Percentiles rank a stretch among this genome's conserved stretches.
These are phyloP conservation scores for Strigamia transsilvanica DNA, from an alignment of 2,888 invertebrate species.

Conservation along the genomic window DNA sequence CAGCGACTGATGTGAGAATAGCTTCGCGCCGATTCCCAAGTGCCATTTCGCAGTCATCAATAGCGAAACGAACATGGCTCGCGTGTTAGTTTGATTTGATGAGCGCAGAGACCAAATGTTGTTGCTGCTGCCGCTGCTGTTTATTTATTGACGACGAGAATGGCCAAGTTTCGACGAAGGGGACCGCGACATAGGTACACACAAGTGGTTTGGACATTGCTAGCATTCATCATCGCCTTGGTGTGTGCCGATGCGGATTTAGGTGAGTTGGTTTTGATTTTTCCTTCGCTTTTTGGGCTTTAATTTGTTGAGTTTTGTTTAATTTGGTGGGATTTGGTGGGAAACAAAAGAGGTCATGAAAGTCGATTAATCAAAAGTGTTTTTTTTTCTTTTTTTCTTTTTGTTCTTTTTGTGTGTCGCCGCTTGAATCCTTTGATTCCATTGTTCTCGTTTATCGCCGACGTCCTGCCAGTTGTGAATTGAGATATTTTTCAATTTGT, in stretches of 20 bases:
- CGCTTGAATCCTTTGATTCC: conserved; percentile 37
- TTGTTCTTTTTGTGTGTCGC: not conserved
- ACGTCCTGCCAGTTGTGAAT: not conserved
- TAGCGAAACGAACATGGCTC: not conserved
- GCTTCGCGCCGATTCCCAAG: conserved; percentile 1
- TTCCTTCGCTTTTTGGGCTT: not conserved
- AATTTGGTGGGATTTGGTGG: not conserved
- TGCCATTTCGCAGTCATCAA: not conserved
- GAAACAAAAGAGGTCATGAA: not conserved
- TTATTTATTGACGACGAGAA: conserved; percentile 46
- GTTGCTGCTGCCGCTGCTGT: conserved; percentile 33
- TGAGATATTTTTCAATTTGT: not conserved
- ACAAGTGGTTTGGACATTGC: conserved; percentile 50
- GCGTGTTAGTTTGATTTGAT: conserved; percentile 37
- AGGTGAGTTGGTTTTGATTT: not conserved
- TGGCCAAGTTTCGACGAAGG: conserved; percentile 51
- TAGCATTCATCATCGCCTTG: not conserved
- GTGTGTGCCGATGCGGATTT: not conserved
- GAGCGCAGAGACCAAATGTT: conserved; percentile 29
- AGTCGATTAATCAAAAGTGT: not conserved
- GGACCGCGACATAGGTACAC: conserved; percentile 29
- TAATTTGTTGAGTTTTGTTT: not conserved
- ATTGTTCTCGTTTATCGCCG: conserved; percentile 23
- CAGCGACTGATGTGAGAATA: not conserved
- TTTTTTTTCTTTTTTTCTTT: not conserved